These are phyloP conservation scores for Hypothenemus hampei DNA, from an alignment of 1,140 invertebrate genomes.

Conservation along the genomic window DNA sequence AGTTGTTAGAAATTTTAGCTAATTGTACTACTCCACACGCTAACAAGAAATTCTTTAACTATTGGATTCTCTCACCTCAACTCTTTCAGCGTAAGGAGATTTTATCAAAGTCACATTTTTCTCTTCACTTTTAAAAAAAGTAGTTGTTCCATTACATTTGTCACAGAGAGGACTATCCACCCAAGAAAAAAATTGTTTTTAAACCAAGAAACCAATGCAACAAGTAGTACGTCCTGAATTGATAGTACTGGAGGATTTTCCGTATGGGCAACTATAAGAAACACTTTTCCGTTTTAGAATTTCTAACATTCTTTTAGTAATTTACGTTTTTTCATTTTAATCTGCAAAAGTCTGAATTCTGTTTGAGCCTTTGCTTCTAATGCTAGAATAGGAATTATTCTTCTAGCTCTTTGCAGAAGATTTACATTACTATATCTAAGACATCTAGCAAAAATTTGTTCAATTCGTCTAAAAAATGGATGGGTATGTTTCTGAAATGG, in stretches of 20 bases:
- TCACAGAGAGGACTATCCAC: constrained; percentile 73
- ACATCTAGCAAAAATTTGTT: constrained; percentile 53
- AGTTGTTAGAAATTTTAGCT: neutral
- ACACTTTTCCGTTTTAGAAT: constrained; percentile 3
- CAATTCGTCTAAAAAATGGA: constrained; percentile 52
- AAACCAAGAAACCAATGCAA: constrained; percentile 84
- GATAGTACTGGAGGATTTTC: constrained; percentile 50
- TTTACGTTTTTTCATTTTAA: constrained; percentile 50
- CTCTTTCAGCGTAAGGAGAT: constrained; percentile 48
- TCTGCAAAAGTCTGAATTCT: constrained; percentile 58
- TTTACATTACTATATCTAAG: constrained; percentile 60
- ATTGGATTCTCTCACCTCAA: constrained; percentile 56
- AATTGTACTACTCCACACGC: neutral
- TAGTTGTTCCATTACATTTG: constrained; percentile 55
- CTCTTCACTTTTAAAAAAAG: constrained; percentile 41
- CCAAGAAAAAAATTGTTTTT: constrained; percentile 91
- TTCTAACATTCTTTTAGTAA: neutral
- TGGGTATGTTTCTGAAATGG: constrained; percentile 22
- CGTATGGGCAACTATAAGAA: constrained; percentile 1
- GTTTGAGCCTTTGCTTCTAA: constrained; percentile 58
- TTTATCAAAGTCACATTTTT: constrained; percentile 39
- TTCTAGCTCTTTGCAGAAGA: constrained; percentile 54
- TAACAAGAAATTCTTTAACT: too few relatives aligned
- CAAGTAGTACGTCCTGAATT: constrained; percentile 69
- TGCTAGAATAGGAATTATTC: constrained; percentile 55